Evolutionary conservation across 2,797 vertebrate species (phyloP).

Genomic region (Acanthopagrus latus): DNA sequence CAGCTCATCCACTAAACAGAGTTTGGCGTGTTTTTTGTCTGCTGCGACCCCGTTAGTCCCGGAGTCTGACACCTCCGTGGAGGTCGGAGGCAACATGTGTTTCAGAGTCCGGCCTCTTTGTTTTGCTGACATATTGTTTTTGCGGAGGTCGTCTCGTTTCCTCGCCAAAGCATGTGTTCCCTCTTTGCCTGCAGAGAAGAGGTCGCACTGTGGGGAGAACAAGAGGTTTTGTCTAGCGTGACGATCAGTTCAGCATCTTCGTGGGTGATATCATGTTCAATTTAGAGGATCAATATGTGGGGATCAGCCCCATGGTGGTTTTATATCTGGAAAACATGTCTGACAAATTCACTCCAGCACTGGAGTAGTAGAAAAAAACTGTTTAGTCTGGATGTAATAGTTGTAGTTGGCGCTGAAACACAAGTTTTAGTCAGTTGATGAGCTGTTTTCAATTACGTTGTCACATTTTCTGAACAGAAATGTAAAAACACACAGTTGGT

Average conservation of each 20-base stretch:
- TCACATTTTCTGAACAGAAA: not conserved
- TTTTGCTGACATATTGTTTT: conserved; percentile 45
- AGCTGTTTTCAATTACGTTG: conserved; percentile 36
- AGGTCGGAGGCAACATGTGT: conserved; percentile 42
- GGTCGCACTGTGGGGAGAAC: conserved; percentile 2
- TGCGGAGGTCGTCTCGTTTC: conserved; percentile 29
- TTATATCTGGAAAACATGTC: conserved; percentile 44
- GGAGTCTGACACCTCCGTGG: conserved; percentile 40
- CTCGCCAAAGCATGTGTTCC: conserved; percentile 57
- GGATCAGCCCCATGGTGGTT: conserved; percentile 15
- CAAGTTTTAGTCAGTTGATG: not conserved
- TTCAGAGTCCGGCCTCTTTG: conserved; percentile 44
- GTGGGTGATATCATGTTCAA: conserved; percentile 54
- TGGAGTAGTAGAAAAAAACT: not conserved
- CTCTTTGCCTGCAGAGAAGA: conserved; percentile 16
- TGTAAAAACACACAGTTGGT: not conserved
- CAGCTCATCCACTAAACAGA: conserved; percentile 34
- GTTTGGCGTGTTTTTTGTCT: conserved; percentile 42
- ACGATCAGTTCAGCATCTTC: conserved; percentile 20
- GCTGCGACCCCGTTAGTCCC: conserved; percentile 19
- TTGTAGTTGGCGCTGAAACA: not conserved
- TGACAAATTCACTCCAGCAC: conserved; percentile 9
- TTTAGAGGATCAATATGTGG: conserved; percentile 42
- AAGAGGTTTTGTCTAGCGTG: conserved; percentile 1
- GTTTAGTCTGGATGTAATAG: conserved; percentile 12